Evolutionary conservation across 2,113 vertebrate genomes (phyloP).

Genomic region (Grallaria varia): DNA sequence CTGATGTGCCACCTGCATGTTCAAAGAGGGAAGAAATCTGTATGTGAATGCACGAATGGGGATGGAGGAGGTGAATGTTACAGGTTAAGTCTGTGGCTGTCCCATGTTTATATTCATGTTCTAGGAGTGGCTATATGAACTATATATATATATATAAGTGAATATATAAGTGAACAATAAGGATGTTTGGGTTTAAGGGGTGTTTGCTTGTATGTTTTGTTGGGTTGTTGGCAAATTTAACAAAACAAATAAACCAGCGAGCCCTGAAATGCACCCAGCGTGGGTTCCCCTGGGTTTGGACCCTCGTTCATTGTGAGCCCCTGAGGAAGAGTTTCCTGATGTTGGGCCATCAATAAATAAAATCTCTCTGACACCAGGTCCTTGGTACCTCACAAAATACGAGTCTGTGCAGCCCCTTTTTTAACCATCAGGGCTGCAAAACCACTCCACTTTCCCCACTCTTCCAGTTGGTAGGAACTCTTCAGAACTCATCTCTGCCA

Average conservation of each 20-base stretch:
- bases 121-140: neutral
- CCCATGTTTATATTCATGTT: neutral
- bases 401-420: neutral
- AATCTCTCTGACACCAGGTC: neutral
- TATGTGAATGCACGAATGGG: neutral
- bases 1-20: neutral
- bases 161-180: neutral
- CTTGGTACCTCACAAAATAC: neutral
- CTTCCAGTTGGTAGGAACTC: neutral
- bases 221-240: neutral
- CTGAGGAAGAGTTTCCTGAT: neutral
- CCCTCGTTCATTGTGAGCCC: neutral
- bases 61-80: neutral
- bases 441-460: neutral
- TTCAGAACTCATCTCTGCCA: neutral
- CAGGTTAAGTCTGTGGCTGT: neutral
- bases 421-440: fast-evolving
- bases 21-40: neutral
- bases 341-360: neutral
- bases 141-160: too few relatives aligned
- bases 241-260: neutral
- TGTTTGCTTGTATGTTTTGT: neutral
- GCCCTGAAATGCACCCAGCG: fast-evolving
- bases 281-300: neutral
- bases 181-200: neutral